phyloP scores from a whole-genome alignment of 2,888 invertebrate genomes.

The Cylindroiulus punctatus region DNA sequence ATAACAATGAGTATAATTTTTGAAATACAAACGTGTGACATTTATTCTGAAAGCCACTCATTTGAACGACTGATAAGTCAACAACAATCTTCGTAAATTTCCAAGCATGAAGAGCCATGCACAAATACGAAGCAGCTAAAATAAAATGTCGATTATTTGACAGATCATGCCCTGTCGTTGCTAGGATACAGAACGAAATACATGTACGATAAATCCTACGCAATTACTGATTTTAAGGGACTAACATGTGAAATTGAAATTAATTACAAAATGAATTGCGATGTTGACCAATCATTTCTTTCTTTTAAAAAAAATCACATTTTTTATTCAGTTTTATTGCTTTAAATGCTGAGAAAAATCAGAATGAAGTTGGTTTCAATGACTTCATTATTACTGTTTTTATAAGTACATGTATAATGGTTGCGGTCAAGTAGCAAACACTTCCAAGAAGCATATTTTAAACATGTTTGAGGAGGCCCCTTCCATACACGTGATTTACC shows the following conservation, averaged over 20 bases:
- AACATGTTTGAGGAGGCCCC: too few species aligned
- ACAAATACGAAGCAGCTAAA: background rate
- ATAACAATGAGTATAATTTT: background rate
- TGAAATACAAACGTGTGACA: background rate
- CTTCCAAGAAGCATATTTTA: too few species aligned
- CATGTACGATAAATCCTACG: background rate
- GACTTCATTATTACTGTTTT: too few species aligned
- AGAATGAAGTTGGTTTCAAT: too few species aligned
- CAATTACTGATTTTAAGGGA: background rate
- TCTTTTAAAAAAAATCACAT: too few species aligned
- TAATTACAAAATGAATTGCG: too few species aligned
- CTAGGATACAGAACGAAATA: background rate
- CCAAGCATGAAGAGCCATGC: background rate
- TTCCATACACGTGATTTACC: too few species aligned
- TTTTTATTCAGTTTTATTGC: too few species aligned
- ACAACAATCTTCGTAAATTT: background rate
- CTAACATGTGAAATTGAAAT: background rate
- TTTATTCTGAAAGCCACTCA: background rate
- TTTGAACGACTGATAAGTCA: background rate
- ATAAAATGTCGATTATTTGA: background rate
- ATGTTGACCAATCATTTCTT: too few species aligned
- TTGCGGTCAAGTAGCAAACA: too few species aligned
- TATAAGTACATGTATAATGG: too few species aligned
- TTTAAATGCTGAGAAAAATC: too few species aligned
- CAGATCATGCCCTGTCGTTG: background rate